Base-by-base conservation (phyloP, 2,888 invertebrate genomes). In the Scrobipalpa atriplicella region DNA sequence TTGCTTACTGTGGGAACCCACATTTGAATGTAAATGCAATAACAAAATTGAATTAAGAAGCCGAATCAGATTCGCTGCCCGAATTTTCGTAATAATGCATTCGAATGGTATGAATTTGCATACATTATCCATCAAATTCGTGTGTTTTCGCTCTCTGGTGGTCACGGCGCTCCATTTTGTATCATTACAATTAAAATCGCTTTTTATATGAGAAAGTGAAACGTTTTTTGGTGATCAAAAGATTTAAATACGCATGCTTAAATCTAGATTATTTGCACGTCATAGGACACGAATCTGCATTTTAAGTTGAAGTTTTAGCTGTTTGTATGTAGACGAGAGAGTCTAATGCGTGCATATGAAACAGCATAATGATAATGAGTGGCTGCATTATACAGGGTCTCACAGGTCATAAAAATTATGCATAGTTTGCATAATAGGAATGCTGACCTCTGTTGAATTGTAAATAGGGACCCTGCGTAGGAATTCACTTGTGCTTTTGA, bases 1-100 rank as follows among this genome's bases (percentile, higher is more conserved):
- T 63, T 62, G 54, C 62, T 21, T 62, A 38, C 60, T 58, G 68
- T 68, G 68, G 61, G 66, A 68, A 64, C 39, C 16, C 41, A 64
- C 13, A 13, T 68, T 68, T 66, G 18, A 39, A 67, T 38, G n/a
- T 7, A 19, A 67, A 64, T 58, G n/a, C 52, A 41, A 64, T 67
- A 54, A 39, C 52, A 10, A 62, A 47, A 39, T 62, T 58, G 47
- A 47, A 39, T 51, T 66, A 62, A 5, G 8, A 2, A 36, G 29
- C 36, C 13, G 21, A 21, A 1, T 21, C 21, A 29, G 43, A 19
- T 43, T 47, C 3, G 21, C 18, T n/a, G 19, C 16, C 36, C 13
- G 63, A 29, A 61, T 18, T 61, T n/a, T 58, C 19, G 38, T 16
- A 10, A 21, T 62, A 36, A 63, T 52, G 62, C 47, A 51, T 36